phyloP scores from a whole-genome alignment of 2,797 vertebrate genomes.

The Urophycis tenuis region DNA sequence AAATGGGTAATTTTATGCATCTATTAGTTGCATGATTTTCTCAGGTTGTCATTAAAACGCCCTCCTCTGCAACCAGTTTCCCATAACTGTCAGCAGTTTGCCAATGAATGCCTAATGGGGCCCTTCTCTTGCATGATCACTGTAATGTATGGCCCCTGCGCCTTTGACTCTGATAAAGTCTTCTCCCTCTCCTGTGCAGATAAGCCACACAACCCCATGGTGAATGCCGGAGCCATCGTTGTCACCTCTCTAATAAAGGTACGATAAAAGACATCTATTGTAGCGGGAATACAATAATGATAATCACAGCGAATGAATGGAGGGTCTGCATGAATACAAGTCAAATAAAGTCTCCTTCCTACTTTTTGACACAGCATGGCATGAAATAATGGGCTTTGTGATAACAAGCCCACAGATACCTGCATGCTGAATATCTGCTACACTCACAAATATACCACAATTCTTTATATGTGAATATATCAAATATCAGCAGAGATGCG shows the following conservation, averaged over 20 bases:
- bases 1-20: neutral
- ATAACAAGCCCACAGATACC: neutral
- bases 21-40: neutral
- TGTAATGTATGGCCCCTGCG: conserved; percentile 31
- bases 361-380: neutral
- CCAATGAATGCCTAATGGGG: neutral
- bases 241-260: conserved; percentile 87
- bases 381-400: neutral
- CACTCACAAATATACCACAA: neutral
- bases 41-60: neutral
- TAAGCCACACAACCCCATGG: conserved; percentile 90
- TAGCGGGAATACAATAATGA: neutral
- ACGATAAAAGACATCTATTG: neutral
- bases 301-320: no score
- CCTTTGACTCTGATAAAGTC: conserved; percentile 26
- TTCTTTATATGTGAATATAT: neutral
- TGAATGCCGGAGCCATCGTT: conserved; percentile 88
- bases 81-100: neutral
- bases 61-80: neutral
- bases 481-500: neutral
- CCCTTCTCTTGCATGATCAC: neutral
- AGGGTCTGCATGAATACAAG: no score
- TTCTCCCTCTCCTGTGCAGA: conserved; percentile 60
- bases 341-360: no score
- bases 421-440: neutral